Base-by-base conservation (phyloP, 2,113 vertebrate genomes). In the Zeus faber region DNA sequence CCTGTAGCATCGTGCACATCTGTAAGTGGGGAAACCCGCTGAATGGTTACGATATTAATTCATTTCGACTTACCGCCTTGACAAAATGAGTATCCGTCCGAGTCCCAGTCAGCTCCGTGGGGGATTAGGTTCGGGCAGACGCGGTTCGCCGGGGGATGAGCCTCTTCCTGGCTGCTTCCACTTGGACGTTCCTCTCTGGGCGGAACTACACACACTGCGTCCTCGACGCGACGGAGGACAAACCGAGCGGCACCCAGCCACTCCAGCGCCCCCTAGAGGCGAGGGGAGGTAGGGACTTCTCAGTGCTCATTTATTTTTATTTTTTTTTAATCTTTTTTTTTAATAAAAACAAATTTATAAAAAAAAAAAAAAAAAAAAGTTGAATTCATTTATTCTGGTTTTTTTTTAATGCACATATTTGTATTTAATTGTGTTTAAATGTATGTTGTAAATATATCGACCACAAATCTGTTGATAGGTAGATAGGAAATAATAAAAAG, bases 151-250 rank as follows among this genome's bases (percentile, higher is more conserved):
- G 74, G 74, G 69, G n/a, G n/a, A n/a, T n/a, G n/a, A n/a, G 76
- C 54, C 72, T 74, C 63, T 46, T 62, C 54, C 45, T 73, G 3
- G 10, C 65, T 62, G 70, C 79, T 70, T 45, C 70, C 81, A 65
- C 74, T 81, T 73, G 62, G 67, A 47, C 72, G 84, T 73, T 79
- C 76, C 40, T 37, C 27, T 72, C 29, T 68, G 81, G 86, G 87
- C 87, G 88, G 87, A 70, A 69, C 82, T 80, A 79, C 74, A 54
- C 74, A 54, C 72, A 74, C 67, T 80, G 79, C 79, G 79, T 68
- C 62, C 61, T 63, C 78, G 81, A 76, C 79, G 62, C 6, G n/a
- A 35, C 39, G 53, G 35, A 64, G 58, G 31, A 62, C 62, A 39
- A 48, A 77, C 40, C 14, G 65, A 81, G 58, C 49, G 70, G 76